Evolutionary conservation across 2,888 invertebrate genomes (phyloP), one percentile per base, ranked within the genome.

Genomic region (Phalera bucephala): DNA sequence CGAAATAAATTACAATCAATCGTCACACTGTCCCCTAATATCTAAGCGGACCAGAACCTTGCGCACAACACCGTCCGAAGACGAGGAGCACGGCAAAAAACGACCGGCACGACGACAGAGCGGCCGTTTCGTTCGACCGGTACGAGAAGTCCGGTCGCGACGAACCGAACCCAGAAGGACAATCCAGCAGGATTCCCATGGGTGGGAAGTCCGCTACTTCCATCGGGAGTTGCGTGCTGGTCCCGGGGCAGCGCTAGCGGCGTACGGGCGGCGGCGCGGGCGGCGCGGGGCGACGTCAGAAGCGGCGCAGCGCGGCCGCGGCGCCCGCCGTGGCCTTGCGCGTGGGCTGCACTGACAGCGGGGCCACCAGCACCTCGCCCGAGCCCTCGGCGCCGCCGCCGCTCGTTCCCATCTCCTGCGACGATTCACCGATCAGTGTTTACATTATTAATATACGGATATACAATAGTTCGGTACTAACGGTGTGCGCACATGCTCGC

Each of bases 341-440:
- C 63, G 94, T 95, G 51, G 95, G 95, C 84, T 96, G 96, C 73
- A 95, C 95, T 40, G 96, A 95, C 86, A 95, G 91, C 48, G 95
- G 96, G 62, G 95, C 95, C 66, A 94, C 91, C 69, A 94, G 84
- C 74, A 93, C 90, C 53, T 92, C 92, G 72, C 90, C 91, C 71
- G 73, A 79, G 58, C 67, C 75, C 90, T 90, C 67, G 84, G 90
- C 59, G 38, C 77, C 78, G 53, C 87, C 77, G 46, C 86, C 83
- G 59, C 85, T 80, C 72, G 93, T 92, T 69, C 94, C 95, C 87
- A 95, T 91, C 80, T 95, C 95, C 94, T 95, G 91, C 60, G 8
- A 31, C 17, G 12, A n/a, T n/a, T n/a, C n/a, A n/a, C n/a, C n/a
- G n/a, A n/a, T n/a, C n/a, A n/a, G n/a, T n/a, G n/a, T n/a, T n/a